phyloP scores from a whole-genome alignment of 2,888 invertebrate species.

The Stenichneumon culpator region DNA sequence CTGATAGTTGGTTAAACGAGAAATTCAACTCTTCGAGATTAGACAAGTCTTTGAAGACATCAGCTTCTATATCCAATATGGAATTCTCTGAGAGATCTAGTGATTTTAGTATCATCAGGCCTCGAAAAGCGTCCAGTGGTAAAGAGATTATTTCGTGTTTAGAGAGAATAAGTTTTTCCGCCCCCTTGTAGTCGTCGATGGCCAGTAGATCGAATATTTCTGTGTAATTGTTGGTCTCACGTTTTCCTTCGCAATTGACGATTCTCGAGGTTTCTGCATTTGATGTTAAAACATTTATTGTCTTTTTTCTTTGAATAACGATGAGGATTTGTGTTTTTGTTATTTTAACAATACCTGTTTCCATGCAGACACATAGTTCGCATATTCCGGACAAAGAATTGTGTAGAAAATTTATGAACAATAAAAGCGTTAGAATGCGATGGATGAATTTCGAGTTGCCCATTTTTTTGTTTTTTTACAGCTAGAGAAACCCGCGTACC shows the following conservation, averaged over 20 bases:
- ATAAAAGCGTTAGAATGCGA: slow-evolving; percentile 46
- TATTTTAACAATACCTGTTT: slow-evolving; percentile 71
- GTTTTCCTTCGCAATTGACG: slow-evolving; percentile 72
- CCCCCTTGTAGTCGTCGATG: slow-evolving; percentile 84
- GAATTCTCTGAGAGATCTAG: slow-evolving; percentile 87
- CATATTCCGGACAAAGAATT: slow-evolving; percentile 74
- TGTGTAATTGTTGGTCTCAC: slow-evolving; percentile 67
- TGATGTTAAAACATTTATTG: slow-evolving; percentile 9
- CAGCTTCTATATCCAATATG: slow-evolving; percentile 84
- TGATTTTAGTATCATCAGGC: slow-evolving; percentile 84
- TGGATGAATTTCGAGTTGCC: not conserved
- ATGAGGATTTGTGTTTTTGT: not conserved
- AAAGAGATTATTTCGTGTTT: slow-evolving; percentile 86
- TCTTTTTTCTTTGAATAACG: not conserved
- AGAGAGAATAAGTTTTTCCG: slow-evolving; percentile 86
- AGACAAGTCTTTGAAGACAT: slow-evolving; percentile 83
- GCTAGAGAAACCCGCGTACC: slow-evolving; percentile 6
- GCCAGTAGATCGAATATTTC: slow-evolving; percentile 72
- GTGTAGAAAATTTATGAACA: slow-evolving; percentile 64
- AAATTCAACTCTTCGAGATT: slow-evolving; percentile 85
- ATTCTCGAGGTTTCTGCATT: slow-evolving; percentile 66
- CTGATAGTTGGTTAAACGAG: slow-evolving; percentile 85
- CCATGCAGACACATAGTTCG: slow-evolving; percentile 74
- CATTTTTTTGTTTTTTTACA: slow-evolving; percentile 32
- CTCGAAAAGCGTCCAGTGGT: slow-evolving; percentile 86